Base-by-base conservation (phyloP, 2,113 vertebrate species). In the Daubentonia madagascariensis region DNA sequence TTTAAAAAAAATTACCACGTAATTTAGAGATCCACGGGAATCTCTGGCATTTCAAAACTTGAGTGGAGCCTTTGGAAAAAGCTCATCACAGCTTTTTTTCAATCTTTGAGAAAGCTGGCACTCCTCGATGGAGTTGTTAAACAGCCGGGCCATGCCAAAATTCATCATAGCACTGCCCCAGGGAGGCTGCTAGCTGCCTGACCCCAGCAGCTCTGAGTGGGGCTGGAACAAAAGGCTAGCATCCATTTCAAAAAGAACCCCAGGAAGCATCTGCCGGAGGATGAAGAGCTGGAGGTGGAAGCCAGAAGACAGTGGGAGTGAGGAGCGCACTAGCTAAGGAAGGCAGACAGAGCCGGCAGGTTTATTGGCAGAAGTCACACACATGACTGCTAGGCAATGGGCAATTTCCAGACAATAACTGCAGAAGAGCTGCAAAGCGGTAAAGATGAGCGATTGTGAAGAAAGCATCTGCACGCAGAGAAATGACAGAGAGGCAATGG, bases 161-260 rank as follows among this genome's bases (percentile, higher is more conserved):
- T 95, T 94, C 98, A 98, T 97, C 98, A 97, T 12, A 97, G 96
- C 95, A 95, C 95, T 97, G 97, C 96, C 97, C 96, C 97, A 96
- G 96, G 98, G 97, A 98, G 95, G 97, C 97, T 97, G 95, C 73
- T 48, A 91, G 97, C 94, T 85, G 96, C 96, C 94, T 97, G 97
- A 96, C 98, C 97, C 90, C 35, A 85, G 96, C 37, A 23, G 85
- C 96, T 96, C 81, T 7, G 52, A 97, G 95, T 81, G 92, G 89
- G 85, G 72, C 96, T 84, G 90, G 96, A 97, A 98, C 97, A 97
- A 98, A 98, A 98, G 97, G 92, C 95, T 81, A 97, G 96, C 97
- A 97, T 97, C 92, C 95, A 96, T 98, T 98, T 98, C 97, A 98
- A 97, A 97, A 95, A 97, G 92, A 92, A 96, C 95, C 96, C 94